Percentiles rank a stretch among this genome's conserved stretches.
Conservation (phyloP, 2,888 invertebrate genomes). For the Tryphoninae sp. region DNA sequence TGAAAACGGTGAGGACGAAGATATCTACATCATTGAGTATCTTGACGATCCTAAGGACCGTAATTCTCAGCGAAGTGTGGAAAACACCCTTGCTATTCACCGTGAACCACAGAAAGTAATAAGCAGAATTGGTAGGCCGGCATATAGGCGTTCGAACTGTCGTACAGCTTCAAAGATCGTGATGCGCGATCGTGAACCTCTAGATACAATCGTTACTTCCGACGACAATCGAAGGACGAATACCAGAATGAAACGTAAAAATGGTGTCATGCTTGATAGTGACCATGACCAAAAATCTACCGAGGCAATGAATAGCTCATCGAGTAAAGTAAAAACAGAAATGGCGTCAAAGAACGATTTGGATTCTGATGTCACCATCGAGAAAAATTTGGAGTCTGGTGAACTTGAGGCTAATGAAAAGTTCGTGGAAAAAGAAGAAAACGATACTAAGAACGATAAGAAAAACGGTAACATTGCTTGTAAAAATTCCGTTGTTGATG, state of each 20-base stretch:
- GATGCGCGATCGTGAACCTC: not conserved
- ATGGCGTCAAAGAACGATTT: slow-evolving; percentile 35
- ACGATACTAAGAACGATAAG: slow-evolving; percentile 54
- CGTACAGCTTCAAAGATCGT: not conserved
- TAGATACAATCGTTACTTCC: slow-evolving; percentile 66
- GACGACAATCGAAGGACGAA: slow-evolving; percentile 62
- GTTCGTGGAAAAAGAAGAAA: not conserved
- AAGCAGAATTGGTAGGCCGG: not conserved
- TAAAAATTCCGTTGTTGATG: slow-evolving; percentile 52
- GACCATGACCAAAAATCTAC: slow-evolving; percentile 30
- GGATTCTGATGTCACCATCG: slow-evolving; percentile 73
- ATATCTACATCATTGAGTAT: slow-evolving; percentile 68
- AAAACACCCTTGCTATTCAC: slow-evolving; percentile 2
- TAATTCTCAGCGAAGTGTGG: slow-evolving; percentile 22
- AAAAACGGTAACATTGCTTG: slow-evolving; percentile 71
- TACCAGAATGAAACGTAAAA: not conserved
- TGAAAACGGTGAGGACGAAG: slow-evolving; percentile 61
- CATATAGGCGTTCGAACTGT: not conserved
- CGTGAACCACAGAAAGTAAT: slow-evolving; percentile 7
- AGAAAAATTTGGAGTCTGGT: slow-evolving; percentile 44
- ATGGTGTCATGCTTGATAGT: slow-evolving; percentile 10
- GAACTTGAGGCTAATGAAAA: slow-evolving; percentile 2
- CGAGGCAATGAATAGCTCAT: slow-evolving; percentile 53
- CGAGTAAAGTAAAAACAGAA: slow-evolving; percentile 57
- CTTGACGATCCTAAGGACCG: slow-evolving; percentile 67